Evolutionary conservation across 1,140 invertebrate species (phyloP), one percentile per base, ranked within the genome.

Genomic region (Lordiphosa clarofinis): DNA sequence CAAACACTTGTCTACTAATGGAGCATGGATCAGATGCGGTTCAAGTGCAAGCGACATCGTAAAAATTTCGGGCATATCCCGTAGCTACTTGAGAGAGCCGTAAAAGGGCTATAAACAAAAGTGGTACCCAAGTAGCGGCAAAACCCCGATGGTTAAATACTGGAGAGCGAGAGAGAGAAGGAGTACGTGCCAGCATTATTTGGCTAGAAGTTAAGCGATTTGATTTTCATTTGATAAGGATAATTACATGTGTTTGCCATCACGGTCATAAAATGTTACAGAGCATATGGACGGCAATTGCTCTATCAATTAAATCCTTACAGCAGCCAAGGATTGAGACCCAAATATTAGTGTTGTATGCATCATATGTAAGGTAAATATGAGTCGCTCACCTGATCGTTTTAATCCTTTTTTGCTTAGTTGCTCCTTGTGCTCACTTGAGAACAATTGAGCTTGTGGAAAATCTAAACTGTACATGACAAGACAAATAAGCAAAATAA

Each of bases 101-200:
- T 84, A 70, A 84, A 84, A 73, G 48, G 78, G 64, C 73, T 71
- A 86, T 86, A 78, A 84, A 86, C 78, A 60, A 86, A 67, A 86
- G 73, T 84, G 79, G 57, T 63, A 39, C 21, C 47, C 53, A 48
- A 54, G 21, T 37, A 53, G 52, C n/a, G 39, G 21, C 12, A 38
- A 52, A 71, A 40, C 54, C 52, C 52, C 40, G 40, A 38, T 35
- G 61, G 60, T 46, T 39, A 55, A 36, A 28, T 46, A 36, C 2
- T 31, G 6, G 28, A 31, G 28, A 31, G 7, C 1, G 28, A 8
- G 28, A 31, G 7, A 31, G 28, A 8, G 28, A 3, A 31, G 5
- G 28, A 28, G 24, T 28, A 28, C 24, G 24, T 28, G 24, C 24
- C 6, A 28, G 5, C 2, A 19, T 44, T 12, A 11, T 31, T 8